phyloP scores from a whole-genome alignment of 2,797 vertebrate genomes.

The Lithobates sylvaticus region DNA sequence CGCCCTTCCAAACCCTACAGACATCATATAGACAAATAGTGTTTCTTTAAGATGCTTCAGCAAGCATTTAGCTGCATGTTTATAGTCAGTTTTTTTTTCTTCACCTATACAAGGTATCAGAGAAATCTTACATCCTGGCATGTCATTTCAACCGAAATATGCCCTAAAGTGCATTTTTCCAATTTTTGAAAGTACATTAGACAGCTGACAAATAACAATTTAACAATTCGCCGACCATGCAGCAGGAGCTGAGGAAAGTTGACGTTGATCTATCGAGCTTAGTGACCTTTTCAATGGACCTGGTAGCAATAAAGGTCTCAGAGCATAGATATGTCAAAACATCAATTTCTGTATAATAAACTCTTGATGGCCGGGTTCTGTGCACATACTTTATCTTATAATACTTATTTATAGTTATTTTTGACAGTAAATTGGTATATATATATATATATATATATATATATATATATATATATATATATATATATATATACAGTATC shows the following conservation, averaged over 20 bases:
- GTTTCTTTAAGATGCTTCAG: too few relatives aligned
- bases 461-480: too few relatives aligned
- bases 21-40: too few relatives aligned
- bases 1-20: too few relatives aligned
- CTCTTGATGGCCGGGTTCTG: not conserved
- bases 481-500: too few relatives aligned
- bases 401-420: not conserved
- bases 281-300: slow-evolving; percentile 46
- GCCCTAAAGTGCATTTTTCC: slow-evolving; percentile 19
- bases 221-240: slow-evolving; percentile 22
- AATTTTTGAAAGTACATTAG: not conserved
- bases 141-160: slow-evolving; percentile 13
- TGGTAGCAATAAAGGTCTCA: slow-evolving; percentile 27
- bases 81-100: too few relatives aligned
- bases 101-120: too few relatives aligned
- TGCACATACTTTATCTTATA: not conserved
- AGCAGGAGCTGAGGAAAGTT: slow-evolving; percentile 1
- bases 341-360: not conserved
- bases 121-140: not conserved
- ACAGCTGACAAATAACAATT: slow-evolving; percentile 39
- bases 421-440: not conserved
- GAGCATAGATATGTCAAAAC: slow-evolving; percentile 8
- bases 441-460: too few relatives aligned
- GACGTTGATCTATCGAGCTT: slow-evolving; percentile 42
- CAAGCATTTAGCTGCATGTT: too few relatives aligned